Conservation (phyloP, 2,113 vertebrate species). For the Oreotragus oreotragus region DNA sequence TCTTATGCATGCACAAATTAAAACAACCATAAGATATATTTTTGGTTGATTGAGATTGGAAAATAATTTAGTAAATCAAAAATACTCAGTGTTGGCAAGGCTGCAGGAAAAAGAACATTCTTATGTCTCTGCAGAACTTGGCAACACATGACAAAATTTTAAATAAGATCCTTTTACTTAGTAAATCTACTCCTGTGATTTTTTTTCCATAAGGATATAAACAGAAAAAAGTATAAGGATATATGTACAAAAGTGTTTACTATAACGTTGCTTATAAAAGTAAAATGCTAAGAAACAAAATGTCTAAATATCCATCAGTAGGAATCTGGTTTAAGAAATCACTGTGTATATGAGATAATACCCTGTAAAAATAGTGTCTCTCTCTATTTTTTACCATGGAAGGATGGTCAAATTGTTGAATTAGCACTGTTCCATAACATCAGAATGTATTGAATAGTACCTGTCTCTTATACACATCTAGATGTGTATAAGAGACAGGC, state of each 20-base stretch:
- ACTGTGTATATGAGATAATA: background rate
- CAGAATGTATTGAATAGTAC: background rate
- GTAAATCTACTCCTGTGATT: background rate
- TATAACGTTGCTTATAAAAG: background rate
- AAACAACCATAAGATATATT: background rate
- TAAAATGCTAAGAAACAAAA: background rate
- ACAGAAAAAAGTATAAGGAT: background rate
- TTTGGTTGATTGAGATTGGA: background rate
- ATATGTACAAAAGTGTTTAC: background rate
- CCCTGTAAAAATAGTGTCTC: background rate
- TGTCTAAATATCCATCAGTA: background rate
- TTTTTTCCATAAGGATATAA: background rate
- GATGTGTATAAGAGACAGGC: no score
- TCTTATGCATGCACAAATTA: background rate
- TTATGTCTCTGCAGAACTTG: background rate
- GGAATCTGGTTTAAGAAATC: constrained; percentile 6
- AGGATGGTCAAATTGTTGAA: background rate
- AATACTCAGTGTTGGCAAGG: background rate
- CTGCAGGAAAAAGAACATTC: background rate
- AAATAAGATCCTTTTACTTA: background rate
- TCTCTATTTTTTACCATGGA: background rate
- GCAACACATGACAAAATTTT: background rate
- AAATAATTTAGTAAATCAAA: constrained; percentile 13
- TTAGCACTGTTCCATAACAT: background rate
- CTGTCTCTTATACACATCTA: no score